Evolutionary conservation across 2,113 vertebrate genomes (phyloP).

Genomic region (Misgurnus mizolepis): DNA sequence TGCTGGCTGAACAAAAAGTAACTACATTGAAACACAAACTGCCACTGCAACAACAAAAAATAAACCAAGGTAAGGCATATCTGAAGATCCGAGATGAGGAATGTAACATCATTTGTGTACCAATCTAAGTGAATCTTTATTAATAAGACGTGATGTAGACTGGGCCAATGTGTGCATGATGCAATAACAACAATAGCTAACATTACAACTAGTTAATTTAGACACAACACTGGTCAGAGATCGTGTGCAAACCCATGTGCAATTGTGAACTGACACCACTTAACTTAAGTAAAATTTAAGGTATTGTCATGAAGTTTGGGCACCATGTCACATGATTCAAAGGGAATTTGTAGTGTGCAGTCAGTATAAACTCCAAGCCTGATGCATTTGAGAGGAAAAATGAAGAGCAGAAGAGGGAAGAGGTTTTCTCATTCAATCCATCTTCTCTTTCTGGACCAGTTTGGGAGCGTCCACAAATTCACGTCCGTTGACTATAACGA

Average conservation of each 20-base stretch:
- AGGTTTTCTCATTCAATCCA: constrained; percentile 87
- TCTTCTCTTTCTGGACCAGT: constrained; percentile 98
- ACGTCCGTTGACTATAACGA: constrained; percentile 92
- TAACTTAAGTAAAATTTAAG: background rate
- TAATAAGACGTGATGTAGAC: too few species aligned
- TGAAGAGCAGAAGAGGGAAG: constrained; percentile 62
- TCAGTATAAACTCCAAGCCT: constrained; percentile 44
- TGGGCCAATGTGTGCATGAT: background rate
- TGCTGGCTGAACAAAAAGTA: constrained; percentile 3
- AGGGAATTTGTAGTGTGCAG: constrained; percentile 13
- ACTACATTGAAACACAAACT: constrained; percentile 11
- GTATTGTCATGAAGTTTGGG: constrained; percentile 19
- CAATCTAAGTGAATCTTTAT: background rate
- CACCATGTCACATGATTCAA: background rate
- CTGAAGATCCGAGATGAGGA: background rate
- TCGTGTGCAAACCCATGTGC: background rate
- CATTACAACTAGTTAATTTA: constrained; percentile 2
- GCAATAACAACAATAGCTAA: background rate
- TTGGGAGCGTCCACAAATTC: constrained; percentile 97
- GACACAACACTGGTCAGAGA: background rate
- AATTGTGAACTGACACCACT: constrained; percentile 2
- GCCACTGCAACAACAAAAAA: background rate
- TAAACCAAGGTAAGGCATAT: constrained; percentile 23
- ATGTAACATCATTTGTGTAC: too few species aligned
- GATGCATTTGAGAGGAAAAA: constrained; percentile 32